Evolutionary conservation across 2,888 invertebrate genomes (phyloP).

Genomic region (Hedya salicella): DNA sequence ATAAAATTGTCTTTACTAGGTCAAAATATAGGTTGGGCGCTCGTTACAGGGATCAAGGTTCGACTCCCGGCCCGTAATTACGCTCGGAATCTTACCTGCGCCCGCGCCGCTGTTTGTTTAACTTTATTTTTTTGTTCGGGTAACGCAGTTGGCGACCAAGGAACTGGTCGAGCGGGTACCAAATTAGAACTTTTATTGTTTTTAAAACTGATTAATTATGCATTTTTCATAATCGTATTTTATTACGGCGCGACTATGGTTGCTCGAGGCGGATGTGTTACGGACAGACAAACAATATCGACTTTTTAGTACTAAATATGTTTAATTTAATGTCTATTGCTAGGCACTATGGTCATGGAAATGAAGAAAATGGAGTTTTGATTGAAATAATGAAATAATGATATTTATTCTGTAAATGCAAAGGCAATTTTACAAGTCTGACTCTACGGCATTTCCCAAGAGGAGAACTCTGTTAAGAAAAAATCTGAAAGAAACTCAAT

Average conservation of each 20-base stretch:
- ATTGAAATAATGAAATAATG: too few species aligned
- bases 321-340: too few species aligned
- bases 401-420: too few species aligned
- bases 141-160: constrained; percentile 43
- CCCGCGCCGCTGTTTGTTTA: constrained; percentile 67
- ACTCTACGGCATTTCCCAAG: too few species aligned
- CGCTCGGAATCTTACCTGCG: constrained; percentile 67
- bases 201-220: constrained; percentile 25
- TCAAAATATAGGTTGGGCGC: constrained; percentile 72
- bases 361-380: too few species aligned
- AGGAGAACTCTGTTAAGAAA: too few species aligned
- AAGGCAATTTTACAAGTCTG: too few species aligned
- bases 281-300: too few species aligned
- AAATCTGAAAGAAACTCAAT: too few species aligned
- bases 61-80: constrained; percentile 67
- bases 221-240: constrained; percentile 13
- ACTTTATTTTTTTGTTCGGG: constrained; percentile 59
- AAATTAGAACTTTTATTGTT: constrained; percentile 36
- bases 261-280: neutral
- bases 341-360: too few species aligned
- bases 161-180: constrained; percentile 27
- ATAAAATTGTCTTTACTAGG: constrained; percentile 65
- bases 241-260: neutral
- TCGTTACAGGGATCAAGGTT: constrained; percentile 52
- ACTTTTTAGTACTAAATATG: too few species aligned